These are phyloP conservation scores for Bellardia pandia DNA, from an alignment of 2,888 invertebrate genomes.

Conservation along the genomic window DNA sequence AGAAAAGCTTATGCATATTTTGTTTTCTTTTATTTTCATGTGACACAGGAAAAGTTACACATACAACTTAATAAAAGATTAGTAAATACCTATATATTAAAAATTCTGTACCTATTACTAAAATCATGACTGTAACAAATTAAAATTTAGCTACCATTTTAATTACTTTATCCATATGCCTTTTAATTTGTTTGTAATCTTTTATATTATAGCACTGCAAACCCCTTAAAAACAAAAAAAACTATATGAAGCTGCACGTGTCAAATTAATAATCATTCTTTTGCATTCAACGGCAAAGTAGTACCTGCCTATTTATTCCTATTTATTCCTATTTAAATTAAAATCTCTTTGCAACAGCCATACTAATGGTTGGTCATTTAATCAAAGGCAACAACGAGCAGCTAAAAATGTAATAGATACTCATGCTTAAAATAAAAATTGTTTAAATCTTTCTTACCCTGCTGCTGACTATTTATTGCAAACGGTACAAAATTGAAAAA, in stretches of 20 bases:
- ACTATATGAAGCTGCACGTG: conserved; percentile 54
- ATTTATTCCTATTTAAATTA: conserved; percentile 26
- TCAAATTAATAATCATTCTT: conserved; percentile 43
- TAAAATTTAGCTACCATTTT: neutral
- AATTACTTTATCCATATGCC: neutral
- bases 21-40: no score
- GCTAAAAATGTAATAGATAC: conserved; percentile 37
- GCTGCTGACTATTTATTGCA: neutral
- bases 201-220: conserved; percentile 16
- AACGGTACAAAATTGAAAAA: conserved; percentile 46
- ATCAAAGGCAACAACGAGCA: conserved; percentile 14
- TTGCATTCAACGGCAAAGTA: neutral
- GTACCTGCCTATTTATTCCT: neutral
- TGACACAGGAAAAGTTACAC: no score
- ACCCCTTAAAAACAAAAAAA: neutral
- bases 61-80: no score
- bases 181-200: conserved; percentile 8
- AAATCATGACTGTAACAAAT: neutral
- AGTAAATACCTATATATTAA: no score
- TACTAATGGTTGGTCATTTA: conserved; percentile 39
- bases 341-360: conserved; percentile 32
- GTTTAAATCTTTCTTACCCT: conserved; percentile 18
- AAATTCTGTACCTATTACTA: neutral
- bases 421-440: neutral
- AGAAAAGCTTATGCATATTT: no score